Evolutionary conservation across 2,888 invertebrate genomes (phyloP).

Genomic region (Eupelmus urozonus): DNA sequence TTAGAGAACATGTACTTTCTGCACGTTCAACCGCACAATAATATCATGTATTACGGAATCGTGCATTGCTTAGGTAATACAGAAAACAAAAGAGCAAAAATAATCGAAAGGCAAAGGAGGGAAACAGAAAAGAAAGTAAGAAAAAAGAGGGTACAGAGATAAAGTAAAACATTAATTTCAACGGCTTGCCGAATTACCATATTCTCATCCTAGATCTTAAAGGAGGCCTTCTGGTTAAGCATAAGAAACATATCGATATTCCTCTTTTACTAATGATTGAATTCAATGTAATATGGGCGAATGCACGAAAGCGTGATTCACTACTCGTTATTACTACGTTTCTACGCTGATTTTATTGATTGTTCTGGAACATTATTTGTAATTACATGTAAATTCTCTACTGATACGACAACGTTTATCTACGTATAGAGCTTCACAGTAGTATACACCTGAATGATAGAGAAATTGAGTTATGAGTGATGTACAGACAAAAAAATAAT

Average conservation of each 20-base stretch:
- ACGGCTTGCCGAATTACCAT: slow-evolving; percentile 84
- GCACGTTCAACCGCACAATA: slow-evolving; percentile 29
- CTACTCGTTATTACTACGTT: slow-evolving; percentile 23
- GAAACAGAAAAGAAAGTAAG: neutral
- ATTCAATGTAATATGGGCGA: slow-evolving; percentile 59
- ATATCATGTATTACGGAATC: slow-evolving; percentile 21
- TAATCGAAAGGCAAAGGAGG: neutral
- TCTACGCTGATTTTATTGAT: slow-evolving; percentile 5
- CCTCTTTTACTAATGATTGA: slow-evolving; percentile 73
- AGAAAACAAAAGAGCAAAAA: neutral
- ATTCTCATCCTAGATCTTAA: slow-evolving; percentile 94
- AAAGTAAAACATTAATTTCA: slow-evolving; percentile 48
- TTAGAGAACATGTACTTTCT: slow-evolving; percentile 25
- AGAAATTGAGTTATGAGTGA: slow-evolving; percentile 9
- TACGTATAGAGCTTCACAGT: slow-evolving; percentile 11
- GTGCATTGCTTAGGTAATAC: slow-evolving; percentile 27
- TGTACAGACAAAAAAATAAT: slow-evolving; percentile 17
- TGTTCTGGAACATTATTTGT: slow-evolving; percentile 49
- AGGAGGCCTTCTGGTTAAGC: slow-evolving; percentile 87
- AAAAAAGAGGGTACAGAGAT: slow-evolving; percentile 4
- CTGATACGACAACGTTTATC: slow-evolving; percentile 16
- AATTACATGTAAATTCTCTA: neutral
- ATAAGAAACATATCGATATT: slow-evolving; percentile 77
- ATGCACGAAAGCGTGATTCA: slow-evolving; percentile 60
- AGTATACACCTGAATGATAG: neutral